Percentiles rank a stretch among this genome's conserved stretches.
Evolutionary conservation across 2,113 vertebrate genomes (phyloP).

Genomic region (Trinectes maculatus): DNA sequence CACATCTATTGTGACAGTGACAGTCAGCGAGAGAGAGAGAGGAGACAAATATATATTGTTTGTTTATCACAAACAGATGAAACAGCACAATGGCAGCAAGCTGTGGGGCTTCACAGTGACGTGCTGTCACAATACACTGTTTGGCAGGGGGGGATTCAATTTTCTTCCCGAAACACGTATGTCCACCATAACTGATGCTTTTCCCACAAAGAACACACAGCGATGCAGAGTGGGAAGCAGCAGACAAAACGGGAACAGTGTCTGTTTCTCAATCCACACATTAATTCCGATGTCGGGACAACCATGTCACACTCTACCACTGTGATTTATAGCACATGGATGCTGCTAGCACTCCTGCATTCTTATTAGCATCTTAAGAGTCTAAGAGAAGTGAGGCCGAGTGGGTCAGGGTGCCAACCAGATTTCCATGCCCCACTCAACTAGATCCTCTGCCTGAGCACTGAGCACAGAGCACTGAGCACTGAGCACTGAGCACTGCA

Average conservation of each 20-base stretch:
- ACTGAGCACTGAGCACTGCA: conserved; percentile 44
- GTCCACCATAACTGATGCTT: conserved; percentile 46
- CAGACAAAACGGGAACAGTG: conserved; percentile 56
- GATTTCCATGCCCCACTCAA: conserved; percentile 68
- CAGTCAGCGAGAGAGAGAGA: conserved; percentile 59
- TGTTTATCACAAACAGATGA: conserved; percentile 67
- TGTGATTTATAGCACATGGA: conserved; percentile 71
- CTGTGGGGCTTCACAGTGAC: conserved; percentile 55
- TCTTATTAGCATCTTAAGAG: conserved; percentile 75
- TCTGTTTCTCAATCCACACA: conserved; percentile 35
- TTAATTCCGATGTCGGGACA: conserved; percentile 57
- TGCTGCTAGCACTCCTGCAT: conserved; percentile 58
- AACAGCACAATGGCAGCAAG: conserved; percentile 57
- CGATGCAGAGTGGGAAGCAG: conserved; percentile 56
- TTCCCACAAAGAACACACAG: conserved; percentile 57
- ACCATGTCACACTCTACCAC: conserved; percentile 46
- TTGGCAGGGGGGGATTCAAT: conserved; percentile 65
- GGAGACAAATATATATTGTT: conserved; percentile 55
- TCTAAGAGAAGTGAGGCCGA: conserved; percentile 58
- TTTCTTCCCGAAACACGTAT: conserved; percentile 53
- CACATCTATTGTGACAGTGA: conserved; percentile 61
- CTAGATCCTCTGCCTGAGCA: conserved; percentile 61
- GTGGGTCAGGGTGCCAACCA: conserved; percentile 74
- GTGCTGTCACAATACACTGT: conserved; percentile 63
- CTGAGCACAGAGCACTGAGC: conserved; percentile 55